Conservation (phyloP, 1,140 invertebrate genomes). For the Heliconius melpomene region DNA sequence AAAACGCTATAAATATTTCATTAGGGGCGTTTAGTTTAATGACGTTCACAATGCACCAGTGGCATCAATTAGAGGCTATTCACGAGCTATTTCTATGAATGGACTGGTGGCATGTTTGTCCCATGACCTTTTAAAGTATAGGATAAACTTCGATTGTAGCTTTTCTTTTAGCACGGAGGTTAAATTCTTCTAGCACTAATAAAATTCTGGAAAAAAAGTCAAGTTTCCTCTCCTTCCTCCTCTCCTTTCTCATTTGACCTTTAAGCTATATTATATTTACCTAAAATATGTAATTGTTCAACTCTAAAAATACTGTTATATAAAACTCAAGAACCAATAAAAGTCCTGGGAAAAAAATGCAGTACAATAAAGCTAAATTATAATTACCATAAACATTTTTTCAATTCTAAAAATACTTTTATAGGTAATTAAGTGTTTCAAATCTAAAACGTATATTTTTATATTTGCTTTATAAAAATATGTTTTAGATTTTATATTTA, state of each 20-base stretch:
- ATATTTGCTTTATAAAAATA: no score
- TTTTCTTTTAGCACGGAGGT: constrained; percentile 32
- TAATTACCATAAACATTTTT: no score
- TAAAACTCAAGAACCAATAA: background rate
- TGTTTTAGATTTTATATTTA: no score
- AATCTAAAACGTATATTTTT: no score
- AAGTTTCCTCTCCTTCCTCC: no score
- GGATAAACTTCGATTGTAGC: constrained; percentile 34
- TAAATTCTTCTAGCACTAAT: constrained; percentile 14
- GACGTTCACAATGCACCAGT: constrained; percentile 56
- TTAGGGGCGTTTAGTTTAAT: constrained; percentile 54
- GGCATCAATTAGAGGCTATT: constrained; percentile 64
- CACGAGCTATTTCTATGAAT: constrained; percentile 52
- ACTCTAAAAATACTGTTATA: no score
- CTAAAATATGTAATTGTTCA: no score
- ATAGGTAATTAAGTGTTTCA: no score
- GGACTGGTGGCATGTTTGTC: constrained; percentile 30
- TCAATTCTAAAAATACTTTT: no score
- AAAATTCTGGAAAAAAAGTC: constrained; percentile 15
- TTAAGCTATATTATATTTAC: no score
- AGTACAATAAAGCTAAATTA: background rate
- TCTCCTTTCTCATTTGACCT: no score
- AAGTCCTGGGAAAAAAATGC: constrained; percentile 19
- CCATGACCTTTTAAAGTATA: constrained; percentile 42
- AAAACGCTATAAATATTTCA: constrained; percentile 59